Percentiles rank a stretch among this genome's conserved stretches.
phyloP scores from a whole-genome alignment of 2,888 invertebrate species.

The Leptarthrus brevirostris region DNA sequence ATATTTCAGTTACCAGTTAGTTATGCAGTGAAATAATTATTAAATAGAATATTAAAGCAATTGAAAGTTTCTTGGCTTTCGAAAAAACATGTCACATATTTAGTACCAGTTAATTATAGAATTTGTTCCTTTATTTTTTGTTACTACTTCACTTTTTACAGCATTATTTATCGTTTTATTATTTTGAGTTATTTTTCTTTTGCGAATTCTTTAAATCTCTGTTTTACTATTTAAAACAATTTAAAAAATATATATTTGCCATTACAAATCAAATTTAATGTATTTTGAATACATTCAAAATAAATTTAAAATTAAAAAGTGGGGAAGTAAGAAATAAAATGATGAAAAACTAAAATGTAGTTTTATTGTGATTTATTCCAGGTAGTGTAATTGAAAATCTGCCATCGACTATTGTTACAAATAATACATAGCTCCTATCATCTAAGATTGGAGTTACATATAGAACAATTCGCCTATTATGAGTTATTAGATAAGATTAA shows the following conservation, averaged over 20 bases:
- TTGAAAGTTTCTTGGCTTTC: neutral
- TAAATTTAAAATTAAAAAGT: slow-evolving; percentile 30
- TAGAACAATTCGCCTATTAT: too few relatives aligned
- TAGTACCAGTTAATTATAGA: neutral
- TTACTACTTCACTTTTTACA: neutral
- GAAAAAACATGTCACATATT: slow-evolving; percentile 7
- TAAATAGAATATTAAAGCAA: neutral
- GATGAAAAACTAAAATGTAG: neutral
- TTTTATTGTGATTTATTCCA: too few relatives aligned
- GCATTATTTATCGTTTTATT: neutral
- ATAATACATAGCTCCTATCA: too few relatives aligned
- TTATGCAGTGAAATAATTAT: neutral
- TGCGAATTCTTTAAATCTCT: neutral
- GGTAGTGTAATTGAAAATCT: too few relatives aligned
- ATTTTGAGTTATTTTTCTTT: neutral
- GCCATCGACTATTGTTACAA: too few relatives aligned
- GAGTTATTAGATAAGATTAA: too few relatives aligned
- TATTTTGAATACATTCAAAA: slow-evolving; percentile 50
- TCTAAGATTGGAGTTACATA: too few relatives aligned
- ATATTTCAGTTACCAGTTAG: neutral
- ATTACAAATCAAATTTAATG: slow-evolving; percentile 21
- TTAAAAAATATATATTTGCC: neutral
- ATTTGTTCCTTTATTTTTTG: neutral
- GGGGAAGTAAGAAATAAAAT: slow-evolving; percentile 27
- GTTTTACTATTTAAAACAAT: neutral